These are phyloP conservation scores for Anarrhichthys ocellatus DNA, from an alignment of 2,113 vertebrate species.

Conservation along the genomic window DNA sequence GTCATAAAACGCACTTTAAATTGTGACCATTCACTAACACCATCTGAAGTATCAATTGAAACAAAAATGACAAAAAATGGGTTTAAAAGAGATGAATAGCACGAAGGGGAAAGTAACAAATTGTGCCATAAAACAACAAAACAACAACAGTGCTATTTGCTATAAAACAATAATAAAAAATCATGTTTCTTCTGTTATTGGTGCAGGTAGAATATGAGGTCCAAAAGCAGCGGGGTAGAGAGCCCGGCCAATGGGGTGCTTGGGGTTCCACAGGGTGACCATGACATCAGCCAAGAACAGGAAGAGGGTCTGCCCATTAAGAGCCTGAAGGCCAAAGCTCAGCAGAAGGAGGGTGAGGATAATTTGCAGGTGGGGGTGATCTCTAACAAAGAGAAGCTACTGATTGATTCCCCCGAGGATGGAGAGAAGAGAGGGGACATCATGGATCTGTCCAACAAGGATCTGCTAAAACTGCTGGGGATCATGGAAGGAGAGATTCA, in stretches of 20 bases:
- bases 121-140: neutral
- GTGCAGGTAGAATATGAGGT: conserved; percentile 92
- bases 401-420: conserved; percentile 81
- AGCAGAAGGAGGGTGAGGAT: conserved; percentile 84
- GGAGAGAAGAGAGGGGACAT: conserved; percentile 80
- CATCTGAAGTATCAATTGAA: neutral
- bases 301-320: conserved; percentile 86
- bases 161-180: neutral
- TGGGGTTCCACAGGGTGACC: conserved; percentile 84
- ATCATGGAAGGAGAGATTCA: conserved; percentile 98
- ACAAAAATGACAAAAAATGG: neutral
- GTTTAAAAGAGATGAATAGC: neutral
- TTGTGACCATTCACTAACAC: neutral
- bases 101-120: neutral
- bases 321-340: conserved; percentile 85
- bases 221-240: conserved; percentile 90
- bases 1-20: conserved; percentile 30
- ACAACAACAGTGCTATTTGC: neutral
- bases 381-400: conserved; percentile 87
- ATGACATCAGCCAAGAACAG: conserved; percentile 83
- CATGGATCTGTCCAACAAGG: conserved; percentile 91
- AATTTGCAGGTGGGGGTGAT: conserved; percentile 83
- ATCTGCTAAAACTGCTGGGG: conserved; percentile 92
- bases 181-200: conserved; percentile 42
- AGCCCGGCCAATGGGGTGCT: conserved; percentile 84